These are phyloP conservation scores for Megalops atlanticus DNA, from an alignment of 2,113 vertebrate species.

Conservation along the genomic window DNA sequence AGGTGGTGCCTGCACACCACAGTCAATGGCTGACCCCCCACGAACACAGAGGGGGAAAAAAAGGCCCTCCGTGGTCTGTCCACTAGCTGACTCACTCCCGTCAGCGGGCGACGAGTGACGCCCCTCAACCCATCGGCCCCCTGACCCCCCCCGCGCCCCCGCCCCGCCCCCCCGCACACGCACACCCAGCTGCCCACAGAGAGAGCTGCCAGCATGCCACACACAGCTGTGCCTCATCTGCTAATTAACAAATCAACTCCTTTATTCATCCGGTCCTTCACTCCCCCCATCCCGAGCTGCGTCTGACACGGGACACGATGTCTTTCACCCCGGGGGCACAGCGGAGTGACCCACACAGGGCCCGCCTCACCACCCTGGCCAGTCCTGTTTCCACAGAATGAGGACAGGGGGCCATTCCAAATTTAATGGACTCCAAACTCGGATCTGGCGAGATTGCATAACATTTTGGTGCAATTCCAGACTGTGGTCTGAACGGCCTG, in stretches of 20 bases:
- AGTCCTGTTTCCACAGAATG: not conserved
- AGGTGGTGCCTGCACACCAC: not conserved
- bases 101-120: not conserved
- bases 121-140: conserved; percentile 8
- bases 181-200: conserved; percentile 9
- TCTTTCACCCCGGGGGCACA: not conserved
- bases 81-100: conserved; percentile 1
- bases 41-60: not conserved
- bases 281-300: conserved; percentile 29
- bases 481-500: not conserved
- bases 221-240: conserved; percentile 46
- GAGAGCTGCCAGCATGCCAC: conserved; percentile 38
- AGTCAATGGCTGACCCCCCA: not conserved
- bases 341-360: not conserved
- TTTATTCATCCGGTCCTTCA: conserved; percentile 44
- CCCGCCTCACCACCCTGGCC: not conserved
- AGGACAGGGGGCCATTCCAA: not conserved
- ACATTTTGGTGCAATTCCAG: not conserved
- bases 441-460: not conserved
- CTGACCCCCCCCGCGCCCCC: not conserved
- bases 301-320: conserved; percentile 24
- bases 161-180: no score
- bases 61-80: not conserved
- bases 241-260: conserved; percentile 41
- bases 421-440: not conserved